These are phyloP conservation scores for Geococcyx californianus DNA, from an alignment of 2,113 vertebrate genomes.

Conservation along the genomic window DNA sequence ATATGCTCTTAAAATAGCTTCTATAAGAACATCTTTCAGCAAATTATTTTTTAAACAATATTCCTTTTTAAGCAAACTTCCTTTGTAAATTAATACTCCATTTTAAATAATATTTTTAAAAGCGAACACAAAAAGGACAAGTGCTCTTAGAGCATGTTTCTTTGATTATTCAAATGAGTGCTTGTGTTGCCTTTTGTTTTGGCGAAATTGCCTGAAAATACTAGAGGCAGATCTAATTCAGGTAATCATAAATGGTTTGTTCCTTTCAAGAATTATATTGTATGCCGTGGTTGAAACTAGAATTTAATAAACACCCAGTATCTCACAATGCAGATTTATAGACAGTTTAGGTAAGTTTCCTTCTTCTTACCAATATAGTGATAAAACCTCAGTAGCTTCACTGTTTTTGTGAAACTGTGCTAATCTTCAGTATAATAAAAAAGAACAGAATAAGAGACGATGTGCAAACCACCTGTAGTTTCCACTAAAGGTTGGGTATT, in stretches of 20 bases:
- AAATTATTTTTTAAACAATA: neutral
- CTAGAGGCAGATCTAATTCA: neutral
- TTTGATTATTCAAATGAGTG: neutral
- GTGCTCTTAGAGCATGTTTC: neutral
- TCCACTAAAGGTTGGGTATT: neutral
- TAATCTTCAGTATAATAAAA: neutral
- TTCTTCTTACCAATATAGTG: neutral
- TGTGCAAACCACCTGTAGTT: neutral
- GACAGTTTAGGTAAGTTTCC: neutral
- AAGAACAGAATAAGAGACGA: neutral
- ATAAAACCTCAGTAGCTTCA: rapidly evolving
- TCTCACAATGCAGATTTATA: neutral
- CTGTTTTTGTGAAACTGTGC: neutral
- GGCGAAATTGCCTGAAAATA: neutral
- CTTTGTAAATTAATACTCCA: too few relatives aligned
- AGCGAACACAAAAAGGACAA: neutral
- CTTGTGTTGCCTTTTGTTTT: neutral
- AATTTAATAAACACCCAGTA: neutral
- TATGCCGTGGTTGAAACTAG: neutral
- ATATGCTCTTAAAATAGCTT: neutral
- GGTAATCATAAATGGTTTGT: rapidly evolving
- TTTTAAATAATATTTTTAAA: neutral
- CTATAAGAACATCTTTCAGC: neutral
- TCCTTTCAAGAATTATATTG: neutral
- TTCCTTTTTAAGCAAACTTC: neutral